These are phyloP conservation scores for Sceloporus tristichus DNA, from an alignment of 2,113 vertebrate genomes.

Conservation along the genomic window DNA sequence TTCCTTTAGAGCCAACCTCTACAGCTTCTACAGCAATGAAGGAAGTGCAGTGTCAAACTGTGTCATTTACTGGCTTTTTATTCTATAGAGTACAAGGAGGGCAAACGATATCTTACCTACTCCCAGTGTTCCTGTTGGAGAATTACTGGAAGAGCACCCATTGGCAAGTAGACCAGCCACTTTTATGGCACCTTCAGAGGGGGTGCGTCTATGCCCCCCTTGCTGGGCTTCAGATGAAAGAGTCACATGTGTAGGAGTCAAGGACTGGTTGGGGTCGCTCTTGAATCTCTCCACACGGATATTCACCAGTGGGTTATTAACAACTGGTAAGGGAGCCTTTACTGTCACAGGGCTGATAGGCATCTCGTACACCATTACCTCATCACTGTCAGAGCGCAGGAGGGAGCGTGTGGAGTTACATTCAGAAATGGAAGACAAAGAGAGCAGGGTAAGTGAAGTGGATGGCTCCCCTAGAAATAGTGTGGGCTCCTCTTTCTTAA, in stretches of 20 bases:
- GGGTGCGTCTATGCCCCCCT: constrained; percentile 85
- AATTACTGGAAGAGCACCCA: constrained; percentile 79
- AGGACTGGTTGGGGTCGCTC: constrained; percentile 91
- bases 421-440: constrained; percentile 94
- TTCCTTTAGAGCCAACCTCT: neutral
- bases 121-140: constrained; percentile 75
- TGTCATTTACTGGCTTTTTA: constrained; percentile 14
- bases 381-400: constrained; percentile 92
- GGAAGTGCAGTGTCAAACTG: neutral
- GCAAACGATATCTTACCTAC: constrained; percentile 73
- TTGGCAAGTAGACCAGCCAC: constrained; percentile 71
- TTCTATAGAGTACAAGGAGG: constrained; percentile 43
- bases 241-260: constrained; percentile 94
- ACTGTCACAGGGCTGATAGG: constrained; percentile 79
- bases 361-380: constrained; percentile 87
- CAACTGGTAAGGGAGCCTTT: constrained; percentile 73
- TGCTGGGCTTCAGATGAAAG: constrained; percentile 79
- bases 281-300: constrained; percentile 95
- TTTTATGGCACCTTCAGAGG: constrained; percentile 96
- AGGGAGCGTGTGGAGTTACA: constrained; percentile 96
- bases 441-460: constrained; percentile 89
- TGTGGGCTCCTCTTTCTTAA: constrained; percentile 86
- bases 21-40: neutral
- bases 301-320: constrained; percentile 91
- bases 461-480: constrained; percentile 80